These are phyloP conservation scores for Tetrao urogallus DNA, from an alignment of 2,113 vertebrate species.

Conservation along the genomic window DNA sequence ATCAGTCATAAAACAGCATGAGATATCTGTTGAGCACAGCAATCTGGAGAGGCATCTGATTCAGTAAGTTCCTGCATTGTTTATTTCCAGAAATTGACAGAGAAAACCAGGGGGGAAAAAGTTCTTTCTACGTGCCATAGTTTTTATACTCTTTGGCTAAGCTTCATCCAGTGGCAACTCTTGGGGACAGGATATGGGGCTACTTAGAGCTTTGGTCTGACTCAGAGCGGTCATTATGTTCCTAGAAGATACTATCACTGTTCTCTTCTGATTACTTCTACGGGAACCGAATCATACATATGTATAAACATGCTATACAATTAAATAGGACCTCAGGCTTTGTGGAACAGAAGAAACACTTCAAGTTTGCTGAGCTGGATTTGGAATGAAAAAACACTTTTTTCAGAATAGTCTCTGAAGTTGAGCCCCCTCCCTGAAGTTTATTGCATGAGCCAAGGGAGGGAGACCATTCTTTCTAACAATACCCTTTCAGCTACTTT, in stretches of 20 bases:
- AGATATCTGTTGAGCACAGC: background rate
- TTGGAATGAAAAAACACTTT: background rate
- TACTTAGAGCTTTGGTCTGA: background rate
- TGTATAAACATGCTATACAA: background rate
- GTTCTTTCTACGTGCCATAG: background rate
- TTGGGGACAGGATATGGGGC: background rate
- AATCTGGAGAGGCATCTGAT: background rate
- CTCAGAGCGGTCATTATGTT: background rate
- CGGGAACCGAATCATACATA: background rate
- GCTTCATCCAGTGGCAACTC: background rate
- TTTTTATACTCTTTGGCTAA: background rate
- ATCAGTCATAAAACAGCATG: background rate
- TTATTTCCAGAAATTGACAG: background rate
- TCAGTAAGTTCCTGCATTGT: background rate
- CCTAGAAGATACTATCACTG: background rate
- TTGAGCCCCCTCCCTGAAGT: slow-evolving; percentile 30
- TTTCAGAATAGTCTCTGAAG: slow-evolving; percentile 40
- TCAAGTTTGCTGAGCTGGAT: background rate
- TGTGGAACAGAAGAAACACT: background rate
- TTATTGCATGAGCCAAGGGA: slow-evolving; percentile 42
- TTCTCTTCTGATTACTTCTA: background rate
- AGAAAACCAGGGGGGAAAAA: rapidly evolving
- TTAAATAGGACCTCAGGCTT: background rate
- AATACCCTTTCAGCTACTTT: slow-evolving; percentile 70
- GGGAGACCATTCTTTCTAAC: slow-evolving; percentile 63